Evolutionary conservation across 2,888 invertebrate species (phyloP), one percentile per base, ranked within the genome.

Genomic region (Drosophila kambysellisi): DNA sequence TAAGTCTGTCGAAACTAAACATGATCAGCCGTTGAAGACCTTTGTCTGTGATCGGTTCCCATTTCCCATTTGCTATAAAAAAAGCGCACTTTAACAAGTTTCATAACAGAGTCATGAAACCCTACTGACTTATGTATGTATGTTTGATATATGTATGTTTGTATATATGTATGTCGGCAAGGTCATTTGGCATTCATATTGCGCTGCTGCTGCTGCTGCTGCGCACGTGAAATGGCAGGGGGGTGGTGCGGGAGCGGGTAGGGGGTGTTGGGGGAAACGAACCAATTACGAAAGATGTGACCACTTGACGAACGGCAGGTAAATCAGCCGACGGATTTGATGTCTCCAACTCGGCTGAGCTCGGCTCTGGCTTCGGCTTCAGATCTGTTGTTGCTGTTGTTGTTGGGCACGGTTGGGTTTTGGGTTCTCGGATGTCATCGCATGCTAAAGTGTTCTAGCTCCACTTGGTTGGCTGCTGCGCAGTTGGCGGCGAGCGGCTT

Each of bases 271-370:
- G 25, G 25, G 25, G 25, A 6, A 25, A n/a, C 63, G 52, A 46
- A 51, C 56, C 67, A 81, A 73, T 81, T 79, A 66, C 81, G 65
- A 73, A 79, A 81, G 81, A 66, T 77, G 70, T 74, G 66, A 76
- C 69, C 60, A 76, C 68, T 80, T 68, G 48, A 35, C 57, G 71
- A 65, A 30, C 58, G 58, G 43, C 81, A 79, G 72, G 46, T 76
- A 72, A 72, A 60, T 53, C 81, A 68, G 57, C 37, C 57, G 33
- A 9, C 37, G 51, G 56, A 48, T 70, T 75, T 60, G 50, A 64
- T 69, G 48, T 58, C 39, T 30, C 39, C 39, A 12, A n/a, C 35
- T 17, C 30, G 30, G n/a, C 30, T n/a, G 30, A 4, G 52, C n/a
- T 30, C 48, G 35, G 53, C 50, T 35, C 52, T 29, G 25, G 46